Evolutionary conservation across 2,888 invertebrate species (phyloP).

Genomic region (Drosophila silvestris): DNA sequence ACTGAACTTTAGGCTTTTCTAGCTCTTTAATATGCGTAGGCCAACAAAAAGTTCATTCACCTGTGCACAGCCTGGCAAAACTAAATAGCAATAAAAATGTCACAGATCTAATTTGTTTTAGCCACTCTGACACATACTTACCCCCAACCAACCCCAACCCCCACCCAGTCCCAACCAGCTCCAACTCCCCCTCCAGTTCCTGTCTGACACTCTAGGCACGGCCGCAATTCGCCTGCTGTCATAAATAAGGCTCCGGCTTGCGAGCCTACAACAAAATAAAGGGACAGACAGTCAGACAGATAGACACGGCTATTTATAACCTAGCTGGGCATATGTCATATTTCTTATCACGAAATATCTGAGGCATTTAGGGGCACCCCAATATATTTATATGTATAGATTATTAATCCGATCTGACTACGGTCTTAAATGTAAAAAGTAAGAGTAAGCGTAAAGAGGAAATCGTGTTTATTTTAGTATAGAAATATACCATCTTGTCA

Average conservation of each 20-base stretch:
- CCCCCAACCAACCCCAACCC: not conserved
- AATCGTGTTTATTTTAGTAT: no score
- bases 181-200: not conserved
- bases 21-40: not conserved
- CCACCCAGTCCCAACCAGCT: not conserved
- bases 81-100: conserved; percentile 74
- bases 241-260: conserved; percentile 44
- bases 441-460: no score
- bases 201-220: conserved; percentile 15
- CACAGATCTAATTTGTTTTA: conserved; percentile 72
- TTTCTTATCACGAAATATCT: not conserved
- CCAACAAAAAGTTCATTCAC: conserved; percentile 59
- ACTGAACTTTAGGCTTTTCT: not conserved
- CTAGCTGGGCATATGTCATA: conserved; percentile 6
- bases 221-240: conserved; percentile 41
- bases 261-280: conserved; percentile 22
- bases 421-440: no score
- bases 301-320: not conserved
- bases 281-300: not conserved
- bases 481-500: no score
- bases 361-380: not conserved
- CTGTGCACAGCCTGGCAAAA: conserved; percentile 24
- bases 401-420: not conserved
- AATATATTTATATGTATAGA: not conserved
- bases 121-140: conserved; percentile 34